A percentile compares a stretch with the other conserved stretches of the same genome.
These are phyloP conservation scores for Psilopogon haemacephalus DNA, from an alignment of 2,113 vertebrate genomes.

Conservation along the genomic window DNA sequence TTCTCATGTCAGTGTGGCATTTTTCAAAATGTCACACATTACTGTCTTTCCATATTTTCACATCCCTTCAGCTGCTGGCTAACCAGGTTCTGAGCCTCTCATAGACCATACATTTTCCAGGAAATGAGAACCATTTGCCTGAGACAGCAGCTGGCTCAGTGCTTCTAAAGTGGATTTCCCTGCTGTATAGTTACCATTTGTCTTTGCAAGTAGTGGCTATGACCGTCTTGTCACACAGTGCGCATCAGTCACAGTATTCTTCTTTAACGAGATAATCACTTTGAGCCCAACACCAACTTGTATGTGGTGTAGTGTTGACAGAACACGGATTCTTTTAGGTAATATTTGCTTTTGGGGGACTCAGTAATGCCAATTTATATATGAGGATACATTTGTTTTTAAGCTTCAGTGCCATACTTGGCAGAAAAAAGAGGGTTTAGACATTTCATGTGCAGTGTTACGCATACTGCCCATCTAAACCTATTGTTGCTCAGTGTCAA, in stretches of 20 bases:
- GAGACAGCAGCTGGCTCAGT: neutral
- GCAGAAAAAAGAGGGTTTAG: slow-evolving; percentile 10
- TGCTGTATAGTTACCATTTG: neutral
- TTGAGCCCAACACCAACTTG: neutral
- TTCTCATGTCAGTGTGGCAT: neutral
- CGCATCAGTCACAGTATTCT: neutral
- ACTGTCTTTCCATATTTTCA: neutral
- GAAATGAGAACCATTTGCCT: slow-evolving; percentile 41
- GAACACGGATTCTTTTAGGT: neutral
- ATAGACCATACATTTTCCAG: slow-evolving; percentile 9
- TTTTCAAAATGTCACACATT: neutral
- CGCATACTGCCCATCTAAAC: slow-evolving; percentile 40
- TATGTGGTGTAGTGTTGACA: neutral
- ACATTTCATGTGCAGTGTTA: slow-evolving; percentile 47
- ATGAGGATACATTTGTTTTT: slow-evolving; percentile 42
- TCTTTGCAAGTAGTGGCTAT: neutral
- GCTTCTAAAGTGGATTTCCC: neutral
- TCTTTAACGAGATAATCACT: neutral
- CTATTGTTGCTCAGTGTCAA: slow-evolving; percentile 59
- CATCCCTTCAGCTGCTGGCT: neutral
- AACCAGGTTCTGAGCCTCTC: neutral
- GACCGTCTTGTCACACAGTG: neutral
- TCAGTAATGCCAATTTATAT: neutral
- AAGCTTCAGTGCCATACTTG: slow-evolving; percentile 7
- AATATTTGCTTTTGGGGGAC: neutral